phyloP scores from a whole-genome alignment of 2,888 invertebrate genomes.

The Acanthosepion esculentum region DNA sequence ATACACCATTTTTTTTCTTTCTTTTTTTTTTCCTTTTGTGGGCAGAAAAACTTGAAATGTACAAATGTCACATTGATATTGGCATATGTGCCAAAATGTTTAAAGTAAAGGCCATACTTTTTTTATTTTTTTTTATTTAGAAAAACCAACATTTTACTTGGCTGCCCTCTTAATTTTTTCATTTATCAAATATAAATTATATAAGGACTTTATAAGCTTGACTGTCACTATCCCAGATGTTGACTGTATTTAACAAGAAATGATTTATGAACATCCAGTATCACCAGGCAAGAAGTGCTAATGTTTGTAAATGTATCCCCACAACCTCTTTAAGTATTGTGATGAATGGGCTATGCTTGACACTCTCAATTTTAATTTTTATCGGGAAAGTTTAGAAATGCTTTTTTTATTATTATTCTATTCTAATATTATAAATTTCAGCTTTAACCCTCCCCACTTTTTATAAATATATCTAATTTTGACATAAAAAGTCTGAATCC shows the following conservation, averaged over 20 bases:
- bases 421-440: too few relatives aligned
- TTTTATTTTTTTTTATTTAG: not conserved
- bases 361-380: too few relatives aligned
- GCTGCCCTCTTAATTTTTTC: not conserved
- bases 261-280: not conserved
- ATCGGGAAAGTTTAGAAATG: too few relatives aligned
- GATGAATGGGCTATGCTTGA: too few relatives aligned
- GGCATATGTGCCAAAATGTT: not conserved
- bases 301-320: not conserved
- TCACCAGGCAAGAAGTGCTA: not conserved
- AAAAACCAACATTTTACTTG: not conserved
- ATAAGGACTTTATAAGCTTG: not conserved
- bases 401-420: too few relatives aligned
- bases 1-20: not conserved
- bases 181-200: not conserved
- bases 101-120: not conserved
- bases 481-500: too few relatives aligned
- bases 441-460: too few relatives aligned
- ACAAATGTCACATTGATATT: not conserved
- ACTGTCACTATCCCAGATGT: not conserved
- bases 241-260: not conserved
- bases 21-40: not conserved
- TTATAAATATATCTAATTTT: too few relatives aligned
- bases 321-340: too few relatives aligned
- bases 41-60: not conserved